Evolutionary conservation across 2,113 vertebrate genomes (phyloP), one percentile per base, ranked within the genome.

Genomic region (Plectropomus leopardus): DNA sequence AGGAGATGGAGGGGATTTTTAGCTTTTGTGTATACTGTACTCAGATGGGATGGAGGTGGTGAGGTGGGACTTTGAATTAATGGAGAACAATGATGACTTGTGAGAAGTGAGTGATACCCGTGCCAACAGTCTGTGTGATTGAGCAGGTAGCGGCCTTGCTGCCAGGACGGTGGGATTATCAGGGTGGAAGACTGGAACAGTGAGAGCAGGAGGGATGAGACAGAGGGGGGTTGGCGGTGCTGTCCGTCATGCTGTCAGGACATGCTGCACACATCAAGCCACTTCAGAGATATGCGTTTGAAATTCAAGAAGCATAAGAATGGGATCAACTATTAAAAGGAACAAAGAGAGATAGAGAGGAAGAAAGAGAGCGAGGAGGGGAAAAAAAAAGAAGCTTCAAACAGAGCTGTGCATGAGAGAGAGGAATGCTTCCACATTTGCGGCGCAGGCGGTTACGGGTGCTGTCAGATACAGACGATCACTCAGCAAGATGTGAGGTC

Each of bases 281-380:
- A 76, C 83, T 86, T 90, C 64, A 53, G 75, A 91, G 88, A 90
- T 66, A 80, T 76, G 75, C 55, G 82, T 94, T 94, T 94, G 94
- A 95, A 95, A 95, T 90, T 42, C 69, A 90, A 95, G 88, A 91
- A 83, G 78, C 89, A 75, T 83, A 87, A 93, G 84, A 93, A 93
- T 83, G 86, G 87, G 88, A 89, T 89, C 67, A 83, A 83, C 81
- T 74, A 88, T 87, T 85, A 86, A 72, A 72, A 86, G 48, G 76
- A 84, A 88, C 55, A 83, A 82, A 81, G 59, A 72, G 58, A 86
- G 60, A 70, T 13, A 11, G 71, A 67, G 59, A 69, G 48, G 60
- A 76, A 70, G 64, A 64, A 69, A 77, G 59, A 51, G 76, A n/a
- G 53, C 0, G 11, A 26, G 21, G 71, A n/a, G 75, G 17, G 30